phyloP scores from a whole-genome alignment of 1,140 invertebrate genomes.

The Colletes gigas region DNA sequence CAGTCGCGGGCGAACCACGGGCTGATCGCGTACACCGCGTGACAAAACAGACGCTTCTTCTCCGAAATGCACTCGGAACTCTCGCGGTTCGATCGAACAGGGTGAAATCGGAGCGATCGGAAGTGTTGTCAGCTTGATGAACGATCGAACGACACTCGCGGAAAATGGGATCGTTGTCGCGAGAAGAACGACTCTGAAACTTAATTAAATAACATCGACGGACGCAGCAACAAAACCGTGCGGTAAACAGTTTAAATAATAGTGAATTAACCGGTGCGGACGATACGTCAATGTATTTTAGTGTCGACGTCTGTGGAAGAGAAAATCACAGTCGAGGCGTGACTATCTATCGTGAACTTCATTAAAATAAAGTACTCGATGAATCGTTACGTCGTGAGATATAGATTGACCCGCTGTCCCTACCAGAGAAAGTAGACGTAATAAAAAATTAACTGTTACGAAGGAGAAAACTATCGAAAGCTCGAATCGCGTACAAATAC shows the following conservation, averaged over 20 bases:
- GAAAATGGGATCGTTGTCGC: too few species aligned
- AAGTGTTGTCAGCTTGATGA: neutral
- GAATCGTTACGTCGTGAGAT: neutral
- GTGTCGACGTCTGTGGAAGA: neutral
- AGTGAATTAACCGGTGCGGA: neutral
- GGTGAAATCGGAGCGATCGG: neutral
- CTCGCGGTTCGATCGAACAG: too few species aligned
- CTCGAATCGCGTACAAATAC: too few species aligned
- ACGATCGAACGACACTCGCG: neutral
- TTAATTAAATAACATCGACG: too few species aligned
- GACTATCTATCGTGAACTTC: neutral
- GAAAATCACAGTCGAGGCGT: too few species aligned
- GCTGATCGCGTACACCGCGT: neutral
- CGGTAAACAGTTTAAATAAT: too few species aligned
- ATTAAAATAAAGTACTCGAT: neutral
- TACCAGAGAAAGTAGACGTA: too few species aligned
- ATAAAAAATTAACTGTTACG: neutral
- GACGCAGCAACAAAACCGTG: too few species aligned
- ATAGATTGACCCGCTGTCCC: neutral
- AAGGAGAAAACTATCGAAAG: neutral
- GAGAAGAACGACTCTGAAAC: too few species aligned
- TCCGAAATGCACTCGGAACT: neutral
- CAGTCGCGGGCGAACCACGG: conserved; percentile 21
- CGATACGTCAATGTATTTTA: too few species aligned
- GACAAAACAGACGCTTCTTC: neutral